Evolutionary conservation across 2,113 vertebrate genomes (phyloP).

Genomic region (Psephotus haematonotus): DNA sequence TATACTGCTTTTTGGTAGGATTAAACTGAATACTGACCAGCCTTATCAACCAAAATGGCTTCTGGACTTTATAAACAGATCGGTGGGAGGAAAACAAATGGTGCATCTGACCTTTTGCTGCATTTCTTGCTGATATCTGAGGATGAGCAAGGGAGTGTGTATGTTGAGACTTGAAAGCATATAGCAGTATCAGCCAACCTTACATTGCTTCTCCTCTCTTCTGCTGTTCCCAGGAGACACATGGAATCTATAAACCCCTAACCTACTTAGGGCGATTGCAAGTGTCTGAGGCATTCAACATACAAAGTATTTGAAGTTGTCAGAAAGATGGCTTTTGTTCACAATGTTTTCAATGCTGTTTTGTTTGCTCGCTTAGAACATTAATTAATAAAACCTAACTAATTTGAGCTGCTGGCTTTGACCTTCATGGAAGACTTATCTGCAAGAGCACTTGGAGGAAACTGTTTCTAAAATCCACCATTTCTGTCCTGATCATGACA

Average conservation of each 20-base stretch:
- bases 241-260: background rate
- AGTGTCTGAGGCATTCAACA: background rate
- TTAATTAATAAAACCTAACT: background rate
- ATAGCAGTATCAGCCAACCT: background rate
- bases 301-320: background rate
- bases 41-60: background rate
- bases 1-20: background rate
- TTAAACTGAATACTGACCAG: background rate
- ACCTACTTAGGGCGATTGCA: background rate
- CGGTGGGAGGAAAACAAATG: background rate
- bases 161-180: background rate
- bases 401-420: background rate
- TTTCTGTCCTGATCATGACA: background rate
- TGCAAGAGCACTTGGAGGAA: background rate
- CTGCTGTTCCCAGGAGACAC: background rate
- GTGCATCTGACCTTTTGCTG: background rate
- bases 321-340: background rate
- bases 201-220: background rate
- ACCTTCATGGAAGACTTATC: background rate
- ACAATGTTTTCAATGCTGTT: background rate
- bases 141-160: background rate
- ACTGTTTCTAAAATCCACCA: background rate
- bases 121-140: fast-evolving
- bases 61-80: background rate
- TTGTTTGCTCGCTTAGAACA: background rate